phyloP scores from a whole-genome alignment of 2,888 invertebrate genomes.

The Caenorhabditis sp. region DNA sequence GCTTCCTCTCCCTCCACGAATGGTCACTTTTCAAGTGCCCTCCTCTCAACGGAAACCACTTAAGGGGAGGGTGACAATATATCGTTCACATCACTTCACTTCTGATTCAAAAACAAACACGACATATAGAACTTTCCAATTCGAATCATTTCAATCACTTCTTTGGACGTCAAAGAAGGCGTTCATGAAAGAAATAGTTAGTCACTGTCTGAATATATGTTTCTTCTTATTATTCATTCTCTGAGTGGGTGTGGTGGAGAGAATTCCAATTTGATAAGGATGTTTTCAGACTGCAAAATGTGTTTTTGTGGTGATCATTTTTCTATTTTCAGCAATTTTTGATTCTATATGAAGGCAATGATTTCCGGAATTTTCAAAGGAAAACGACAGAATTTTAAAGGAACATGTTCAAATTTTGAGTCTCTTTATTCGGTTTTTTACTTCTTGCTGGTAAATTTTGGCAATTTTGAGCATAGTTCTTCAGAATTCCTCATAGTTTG shows the following conservation, averaged over 20 bases:
- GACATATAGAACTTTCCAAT: not conserved
- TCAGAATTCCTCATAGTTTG: too few species aligned
- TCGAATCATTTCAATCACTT: not conserved
- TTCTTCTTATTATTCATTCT: not conserved
- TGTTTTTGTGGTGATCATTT: not conserved
- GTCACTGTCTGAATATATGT: conserved; percentile 7
- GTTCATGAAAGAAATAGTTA: conserved; percentile 12
- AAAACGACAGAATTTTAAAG: too few species aligned
- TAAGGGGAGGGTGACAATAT: conserved; percentile 29
- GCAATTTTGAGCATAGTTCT: too few species aligned
- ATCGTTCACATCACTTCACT: conserved; percentile 28
- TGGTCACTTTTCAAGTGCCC: conserved; percentile 51
- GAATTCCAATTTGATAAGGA: not conserved
- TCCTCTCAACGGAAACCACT: conserved; percentile 43
- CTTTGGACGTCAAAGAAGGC: not conserved
- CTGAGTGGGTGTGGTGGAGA: conserved; percentile 23
- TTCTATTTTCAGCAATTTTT: too few species aligned
- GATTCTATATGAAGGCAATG: too few species aligned
- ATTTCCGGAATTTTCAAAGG: too few species aligned
- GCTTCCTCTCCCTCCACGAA: not conserved
- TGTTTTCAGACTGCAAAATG: not conserved
- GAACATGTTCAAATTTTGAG: too few species aligned
- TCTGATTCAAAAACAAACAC: conserved; percentile 50
- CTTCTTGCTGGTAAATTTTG: too few species aligned
- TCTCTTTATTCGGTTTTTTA: too few species aligned